Evolutionary conservation across 1,140 invertebrate genomes (phyloP).

Genomic region (Ceratina japonica): DNA sequence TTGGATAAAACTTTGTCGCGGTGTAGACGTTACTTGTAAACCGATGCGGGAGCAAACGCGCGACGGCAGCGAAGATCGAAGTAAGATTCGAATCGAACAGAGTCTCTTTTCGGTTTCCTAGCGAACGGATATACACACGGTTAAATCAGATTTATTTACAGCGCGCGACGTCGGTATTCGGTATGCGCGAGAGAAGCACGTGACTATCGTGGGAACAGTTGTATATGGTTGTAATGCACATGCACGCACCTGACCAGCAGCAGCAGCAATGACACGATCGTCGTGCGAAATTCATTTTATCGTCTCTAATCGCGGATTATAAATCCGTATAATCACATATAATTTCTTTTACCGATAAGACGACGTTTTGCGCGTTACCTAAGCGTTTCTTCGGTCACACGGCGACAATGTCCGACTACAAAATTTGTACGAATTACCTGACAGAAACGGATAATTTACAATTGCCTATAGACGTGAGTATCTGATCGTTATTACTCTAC

Average conservation of each 20-base stretch:
- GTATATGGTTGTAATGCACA: constrained; percentile 15
- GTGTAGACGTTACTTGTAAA: too few relatives aligned
- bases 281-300: neutral
- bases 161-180: constrained; percentile 1
- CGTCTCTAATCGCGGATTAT: neutral
- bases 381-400: neutral
- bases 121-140: neutral
- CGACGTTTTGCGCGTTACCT: neutral
- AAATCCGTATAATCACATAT: neutral
- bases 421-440: constrained; percentile 7
- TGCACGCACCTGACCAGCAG: constrained; percentile 10
- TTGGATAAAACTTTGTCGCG: too few relatives aligned
- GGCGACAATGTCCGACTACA: constrained; percentile 12
- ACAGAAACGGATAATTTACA: constrained; percentile 26
- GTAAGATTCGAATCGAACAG: neutral
- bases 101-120: neutral
- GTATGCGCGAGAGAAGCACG: constrained; percentile 5
- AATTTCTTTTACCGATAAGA: neutral
- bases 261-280: constrained; percentile 21
- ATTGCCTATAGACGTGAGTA: constrained; percentile 43
- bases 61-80: too few relatives aligned
- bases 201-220: constrained; percentile 28
- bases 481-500: neutral
- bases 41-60: neutral
- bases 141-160: neutral